Conservation (phyloP, 2,888 invertebrate species). For the Dendrolimus pini region DNA sequence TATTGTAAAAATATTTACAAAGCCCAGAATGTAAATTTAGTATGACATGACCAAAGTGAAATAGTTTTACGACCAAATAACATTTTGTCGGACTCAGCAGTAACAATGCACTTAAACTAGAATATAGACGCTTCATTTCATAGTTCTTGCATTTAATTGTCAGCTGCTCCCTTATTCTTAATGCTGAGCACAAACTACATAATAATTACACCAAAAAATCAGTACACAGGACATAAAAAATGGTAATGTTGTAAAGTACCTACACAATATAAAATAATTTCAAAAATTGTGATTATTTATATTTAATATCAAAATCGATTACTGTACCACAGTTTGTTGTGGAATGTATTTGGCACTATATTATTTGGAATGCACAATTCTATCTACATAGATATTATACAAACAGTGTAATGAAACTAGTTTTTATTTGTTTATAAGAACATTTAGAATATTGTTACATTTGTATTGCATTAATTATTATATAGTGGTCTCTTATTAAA, state of each 20-base stretch:
- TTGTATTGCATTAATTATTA: constrained; percentile 23
- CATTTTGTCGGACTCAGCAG: no score
- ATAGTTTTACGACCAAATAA: no score
- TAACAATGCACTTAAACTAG: no score
- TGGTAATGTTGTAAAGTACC: constrained; percentile 10
- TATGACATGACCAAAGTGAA: background rate
- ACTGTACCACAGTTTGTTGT: constrained; percentile 39
- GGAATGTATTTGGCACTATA: constrained; percentile 68
- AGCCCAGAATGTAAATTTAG: background rate
- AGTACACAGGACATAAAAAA: constrained; percentile 28
- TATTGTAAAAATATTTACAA: background rate
- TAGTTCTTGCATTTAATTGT: no score
- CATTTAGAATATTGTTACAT: constrained; percentile 39
- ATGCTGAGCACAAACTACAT: background rate
- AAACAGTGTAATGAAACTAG: constrained; percentile 42
- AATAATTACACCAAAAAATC: constrained; percentile 14
- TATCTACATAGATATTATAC: constrained; percentile 47
- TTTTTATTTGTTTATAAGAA: constrained; percentile 18
- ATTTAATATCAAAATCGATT: constrained; percentile 31
- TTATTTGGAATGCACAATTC: constrained; percentile 68
- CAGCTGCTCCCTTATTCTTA: background rate
- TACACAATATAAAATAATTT: constrained; percentile 30
- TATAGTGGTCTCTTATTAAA: constrained; percentile 20
- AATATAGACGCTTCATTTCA: no score
- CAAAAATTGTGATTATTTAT: constrained; percentile 54